Percentiles rank a stretch among this genome's conserved stretches.
These are phyloP conservation scores for Onychomys leucogaster DNA, from an alignment of 2,797 vertebrate genomes.

Conservation along the genomic window DNA sequence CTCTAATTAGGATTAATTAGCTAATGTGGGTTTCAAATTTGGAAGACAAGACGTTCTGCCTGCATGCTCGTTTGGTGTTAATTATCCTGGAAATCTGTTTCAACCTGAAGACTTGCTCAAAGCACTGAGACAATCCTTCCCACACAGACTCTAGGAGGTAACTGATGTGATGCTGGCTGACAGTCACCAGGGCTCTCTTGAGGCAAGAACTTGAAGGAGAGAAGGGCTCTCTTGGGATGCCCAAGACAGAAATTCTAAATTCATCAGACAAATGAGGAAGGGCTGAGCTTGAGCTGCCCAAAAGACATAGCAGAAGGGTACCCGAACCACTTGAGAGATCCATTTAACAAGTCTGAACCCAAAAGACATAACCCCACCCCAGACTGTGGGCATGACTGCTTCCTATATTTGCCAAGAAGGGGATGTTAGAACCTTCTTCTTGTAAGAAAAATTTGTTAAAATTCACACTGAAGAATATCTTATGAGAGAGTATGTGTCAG, in stretches of 20 bases:
- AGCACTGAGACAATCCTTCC: constrained; percentile 48
- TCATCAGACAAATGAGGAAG: constrained; percentile 31
- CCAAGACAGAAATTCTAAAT: constrained; percentile 27
- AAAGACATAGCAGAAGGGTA: neutral
- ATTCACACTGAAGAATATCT: constrained; percentile 18
- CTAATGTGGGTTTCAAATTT: constrained; percentile 72
- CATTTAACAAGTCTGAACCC: neutral
- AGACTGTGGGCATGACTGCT: neutral
- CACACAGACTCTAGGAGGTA: constrained; percentile 8
- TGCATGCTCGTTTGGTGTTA: constrained; percentile 71
- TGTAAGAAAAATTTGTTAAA: neutral
- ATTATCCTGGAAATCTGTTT: constrained; percentile 78
- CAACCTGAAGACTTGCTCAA: constrained; percentile 43
- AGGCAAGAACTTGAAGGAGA: constrained; percentile 12
- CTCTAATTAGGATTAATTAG: constrained; percentile 81
- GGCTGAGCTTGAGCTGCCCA: neutral
- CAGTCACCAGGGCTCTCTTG: constrained; percentile 29
- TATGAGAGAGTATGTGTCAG: neutral
- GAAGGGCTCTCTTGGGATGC: neutral
- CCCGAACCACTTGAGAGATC: neutral
- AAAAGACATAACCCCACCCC: neutral
- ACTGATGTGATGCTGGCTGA: constrained; percentile 22
- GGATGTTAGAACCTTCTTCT: neutral
- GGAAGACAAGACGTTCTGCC: constrained; percentile 69
- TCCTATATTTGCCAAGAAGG: neutral